Conservation (phyloP, 2,797 vertebrate genomes). For the Clarias fuscus region DNA sequence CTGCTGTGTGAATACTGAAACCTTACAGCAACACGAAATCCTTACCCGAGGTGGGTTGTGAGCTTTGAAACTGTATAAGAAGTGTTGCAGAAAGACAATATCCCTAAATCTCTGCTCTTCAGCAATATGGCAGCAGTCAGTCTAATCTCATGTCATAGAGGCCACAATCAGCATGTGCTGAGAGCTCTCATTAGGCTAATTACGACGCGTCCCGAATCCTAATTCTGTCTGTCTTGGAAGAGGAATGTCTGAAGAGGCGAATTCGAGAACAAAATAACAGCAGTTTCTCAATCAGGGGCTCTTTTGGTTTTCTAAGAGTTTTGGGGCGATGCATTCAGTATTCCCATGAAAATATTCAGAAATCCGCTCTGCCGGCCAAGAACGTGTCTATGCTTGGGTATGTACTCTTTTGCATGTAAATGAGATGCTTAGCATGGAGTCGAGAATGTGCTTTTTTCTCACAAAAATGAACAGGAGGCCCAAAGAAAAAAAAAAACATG, state of each 20-base stretch:
- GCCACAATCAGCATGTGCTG: neutral
- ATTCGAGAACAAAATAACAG: constrained; percentile 33
- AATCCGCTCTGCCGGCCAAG: constrained; percentile 38
- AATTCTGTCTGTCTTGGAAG: constrained; percentile 9
- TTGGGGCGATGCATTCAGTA: constrained; percentile 11
- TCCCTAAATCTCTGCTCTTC: neutral
- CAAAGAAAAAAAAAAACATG: constrained; percentile 11
- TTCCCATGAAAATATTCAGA: constrained; percentile 49
- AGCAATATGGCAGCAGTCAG: neutral
- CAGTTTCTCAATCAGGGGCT: constrained; percentile 32
- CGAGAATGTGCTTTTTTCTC: constrained; percentile 65
- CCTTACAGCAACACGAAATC: neutral
- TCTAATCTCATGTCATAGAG: neutral
- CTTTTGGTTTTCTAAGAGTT: constrained; percentile 23
- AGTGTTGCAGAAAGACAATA: neutral
- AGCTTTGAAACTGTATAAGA: neutral
- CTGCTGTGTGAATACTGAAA: neutral
- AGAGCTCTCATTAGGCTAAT: constrained; percentile 32
- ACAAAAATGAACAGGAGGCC: constrained; percentile 42
- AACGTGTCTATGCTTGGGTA: constrained; percentile 53
- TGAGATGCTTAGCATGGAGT: constrained; percentile 63
- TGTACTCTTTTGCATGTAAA: constrained; percentile 66
- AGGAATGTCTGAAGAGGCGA: constrained; percentile 34
- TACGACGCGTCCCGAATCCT: constrained; percentile 18
- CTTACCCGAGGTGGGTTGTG: neutral